Evolutionary conservation across 2,888 invertebrate genomes (phyloP).

Genomic region (Ypsolopha sequella): DNA sequence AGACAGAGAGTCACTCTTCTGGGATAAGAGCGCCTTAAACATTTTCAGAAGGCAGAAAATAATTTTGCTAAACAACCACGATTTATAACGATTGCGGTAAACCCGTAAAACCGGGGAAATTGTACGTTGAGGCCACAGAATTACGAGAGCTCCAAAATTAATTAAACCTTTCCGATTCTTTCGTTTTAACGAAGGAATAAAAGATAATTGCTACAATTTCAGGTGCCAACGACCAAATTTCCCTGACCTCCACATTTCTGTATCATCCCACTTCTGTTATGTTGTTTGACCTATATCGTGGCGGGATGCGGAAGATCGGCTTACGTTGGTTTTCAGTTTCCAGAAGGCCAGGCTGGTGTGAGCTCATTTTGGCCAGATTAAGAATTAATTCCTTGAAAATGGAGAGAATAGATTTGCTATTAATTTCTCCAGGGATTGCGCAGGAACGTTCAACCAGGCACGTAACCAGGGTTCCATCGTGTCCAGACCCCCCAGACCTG

Average conservation of each 20-base stretch:
- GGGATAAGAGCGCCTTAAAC: too few species aligned
- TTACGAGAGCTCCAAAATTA: background rate
- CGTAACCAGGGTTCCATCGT: too few species aligned
- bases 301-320: background rate
- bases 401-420: constrained; percentile 34
- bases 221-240: background rate
- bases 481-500: too few species aligned
- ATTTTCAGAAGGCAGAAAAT: too few species aligned
- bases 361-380: constrained; percentile 42
- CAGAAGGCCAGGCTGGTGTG: constrained; percentile 1
- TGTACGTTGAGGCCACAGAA: background rate
- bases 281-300: background rate
- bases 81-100: too few species aligned
- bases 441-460: constrained; percentile 4
- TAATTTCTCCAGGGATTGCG: constrained; percentile 32
- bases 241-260: background rate
- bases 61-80: too few species aligned
- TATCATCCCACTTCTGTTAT: background rate
- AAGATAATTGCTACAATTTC: background rate
- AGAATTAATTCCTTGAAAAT: constrained; percentile 38
- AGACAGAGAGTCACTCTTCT: too few species aligned
- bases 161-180: background rate
- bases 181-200: background rate
- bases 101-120: too few species aligned
- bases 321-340: background rate